Conservation (phyloP, 2,113 vertebrate species). For the Nothoprocta pentlandii region DNA sequence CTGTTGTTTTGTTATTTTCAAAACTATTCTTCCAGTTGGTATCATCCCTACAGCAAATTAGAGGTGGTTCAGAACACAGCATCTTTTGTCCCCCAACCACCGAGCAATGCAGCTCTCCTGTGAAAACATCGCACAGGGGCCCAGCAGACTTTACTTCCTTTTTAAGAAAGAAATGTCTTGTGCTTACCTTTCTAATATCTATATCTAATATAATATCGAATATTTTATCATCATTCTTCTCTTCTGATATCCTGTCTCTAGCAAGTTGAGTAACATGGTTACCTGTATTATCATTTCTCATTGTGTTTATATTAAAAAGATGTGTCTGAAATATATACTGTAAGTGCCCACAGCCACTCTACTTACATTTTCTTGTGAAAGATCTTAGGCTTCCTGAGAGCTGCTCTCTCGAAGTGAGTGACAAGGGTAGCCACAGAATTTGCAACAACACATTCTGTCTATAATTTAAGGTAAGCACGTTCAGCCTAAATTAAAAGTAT, state of each 20-base stretch:
- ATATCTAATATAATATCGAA: no score
- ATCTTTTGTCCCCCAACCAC: background rate
- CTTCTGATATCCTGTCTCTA: background rate
- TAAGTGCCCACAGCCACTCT: background rate
- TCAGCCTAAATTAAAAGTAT: background rate
- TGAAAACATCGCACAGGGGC: background rate
- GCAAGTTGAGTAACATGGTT: background rate
- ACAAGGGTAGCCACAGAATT: background rate
- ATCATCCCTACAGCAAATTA: background rate
- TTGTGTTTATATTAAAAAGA: background rate
- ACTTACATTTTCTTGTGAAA: background rate
- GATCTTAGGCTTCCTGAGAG: background rate
- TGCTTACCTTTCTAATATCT: background rate
- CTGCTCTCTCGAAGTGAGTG: background rate
- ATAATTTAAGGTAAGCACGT: background rate
- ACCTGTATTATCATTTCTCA: background rate
- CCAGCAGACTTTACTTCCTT: background rate
- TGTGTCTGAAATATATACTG: accelerated
- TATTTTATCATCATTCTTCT: background rate
- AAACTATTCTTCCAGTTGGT: background rate
- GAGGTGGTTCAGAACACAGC: background rate
- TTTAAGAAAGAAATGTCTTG: background rate
- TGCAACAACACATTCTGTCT: background rate
- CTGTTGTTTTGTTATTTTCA: background rate
- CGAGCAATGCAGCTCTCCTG: background rate